Evolutionary conservation across 2,113 vertebrate genomes (phyloP), one percentile per base, ranked within the genome.

Genomic region (Turnix velox): DNA sequence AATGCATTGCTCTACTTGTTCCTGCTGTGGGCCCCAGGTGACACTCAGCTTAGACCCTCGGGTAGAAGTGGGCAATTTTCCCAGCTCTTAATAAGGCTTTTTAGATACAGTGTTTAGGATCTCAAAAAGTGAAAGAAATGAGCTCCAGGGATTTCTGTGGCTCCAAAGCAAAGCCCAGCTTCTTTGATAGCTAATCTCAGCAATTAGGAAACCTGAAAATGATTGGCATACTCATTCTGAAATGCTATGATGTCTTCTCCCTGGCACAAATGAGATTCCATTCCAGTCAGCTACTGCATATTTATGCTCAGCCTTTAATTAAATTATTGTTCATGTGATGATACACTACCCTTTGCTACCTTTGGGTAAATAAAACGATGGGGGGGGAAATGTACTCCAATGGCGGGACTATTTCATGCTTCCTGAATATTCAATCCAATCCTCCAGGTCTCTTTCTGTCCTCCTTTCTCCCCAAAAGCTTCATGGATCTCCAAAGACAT

Each of bases 381-480:
- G 83, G 76, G 1, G 2, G 54, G 52, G 35, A 93, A 92, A 74
- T 12, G 12, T 77, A 20, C 42, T 95, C 31, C 91, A 79, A 76
- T 59, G 93, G 78, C 96, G 95, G 88, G 94, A 12, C 75, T 83
- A 28, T 82, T 82, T 84, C 78, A 54, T 94, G 40, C 55, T 96
- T 93, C n/a, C 61, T 85, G 78, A 84, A 51, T 93, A 91, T 81
- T 93, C 89, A 93, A 46, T 94, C 89, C 87, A 96, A 87, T 90
- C 94, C 95, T 97, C 96, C 96, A 97, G 89, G 90, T 95, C 95
- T 97, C 91, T 92, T 93, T 95, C 94, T 96, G 95, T 96, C 94
- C 92, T 95, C 92, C 89, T 93, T 95, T 91, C 86, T 77, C 63
- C 68, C 68, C 25, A 71, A 88, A 95, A 95, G 91, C 84, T 92